These are phyloP conservation scores for Carassius auratus DNA, from an alignment of 2,113 vertebrate genomes.

Conservation along the genomic window DNA sequence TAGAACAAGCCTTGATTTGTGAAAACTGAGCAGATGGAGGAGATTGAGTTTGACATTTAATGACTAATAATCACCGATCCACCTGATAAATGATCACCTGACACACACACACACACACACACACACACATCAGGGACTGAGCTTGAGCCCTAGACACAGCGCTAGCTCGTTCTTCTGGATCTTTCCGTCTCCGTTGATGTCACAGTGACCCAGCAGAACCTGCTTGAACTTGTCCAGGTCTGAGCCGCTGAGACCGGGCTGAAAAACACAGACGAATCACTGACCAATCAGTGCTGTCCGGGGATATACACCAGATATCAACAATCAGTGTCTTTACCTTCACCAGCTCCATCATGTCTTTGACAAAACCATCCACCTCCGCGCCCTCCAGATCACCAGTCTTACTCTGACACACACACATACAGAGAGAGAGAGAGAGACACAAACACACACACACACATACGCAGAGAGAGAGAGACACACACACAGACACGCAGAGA, in stretches of 20 bases:
- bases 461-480: too few relatives aligned
- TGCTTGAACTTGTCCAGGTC: slow-evolving; percentile 90
- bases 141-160: slow-evolving; percentile 89
- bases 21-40: too few relatives aligned
- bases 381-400: slow-evolving; percentile 86
- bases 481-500: too few relatives aligned
- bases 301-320: not conserved
- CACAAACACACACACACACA: not conserved
- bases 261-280: not conserved
- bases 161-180: slow-evolving; percentile 95
- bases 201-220: slow-evolving; percentile 88
- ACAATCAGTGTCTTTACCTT: slow-evolving; percentile 71
- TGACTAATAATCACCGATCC: not conserved
- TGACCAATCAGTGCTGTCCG: too few relatives aligned
- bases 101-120: not conserved
- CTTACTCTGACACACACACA: slow-evolving; percentile 77
- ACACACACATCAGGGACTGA: slow-evolving; percentile 56
- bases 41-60: too few relatives aligned
- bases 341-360: slow-evolving; percentile 91
- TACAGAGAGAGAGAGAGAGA: not conserved
- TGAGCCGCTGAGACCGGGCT: slow-evolving; percentile 87
- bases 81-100: not conserved
- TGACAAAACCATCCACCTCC: slow-evolving; percentile 90
- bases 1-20: too few relatives aligned
- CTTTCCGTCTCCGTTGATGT: slow-evolving; percentile 90